Evolutionary conservation across 2,888 invertebrate genomes (phyloP).

Genomic region (Spisula solida): DNA sequence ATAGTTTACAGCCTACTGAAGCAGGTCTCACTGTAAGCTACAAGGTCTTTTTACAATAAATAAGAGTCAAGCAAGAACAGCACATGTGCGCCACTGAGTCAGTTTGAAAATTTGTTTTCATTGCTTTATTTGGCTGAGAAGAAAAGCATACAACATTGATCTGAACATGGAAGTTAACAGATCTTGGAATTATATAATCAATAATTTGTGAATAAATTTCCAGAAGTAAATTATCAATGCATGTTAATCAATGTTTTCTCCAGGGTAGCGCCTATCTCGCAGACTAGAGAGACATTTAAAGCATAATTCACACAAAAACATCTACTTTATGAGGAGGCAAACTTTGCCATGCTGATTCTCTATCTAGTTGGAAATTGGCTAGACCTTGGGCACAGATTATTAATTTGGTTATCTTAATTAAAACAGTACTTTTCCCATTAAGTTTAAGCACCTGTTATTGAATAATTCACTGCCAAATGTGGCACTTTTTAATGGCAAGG

Average conservation of each 20-base stretch:
- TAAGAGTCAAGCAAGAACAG: not conserved
- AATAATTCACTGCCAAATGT: not conserved
- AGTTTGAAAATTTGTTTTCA: not conserved
- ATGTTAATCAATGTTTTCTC: slow-evolving; percentile 45
- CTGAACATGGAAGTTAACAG: slow-evolving; percentile 21
- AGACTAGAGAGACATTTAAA: slow-evolving; percentile 22
- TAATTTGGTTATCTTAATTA: slow-evolving; percentile 5
- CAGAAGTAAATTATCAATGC: slow-evolving; percentile 46
- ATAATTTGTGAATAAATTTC: slow-evolving; percentile 53
- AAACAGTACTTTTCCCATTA: not conserved
- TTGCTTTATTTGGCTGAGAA: slow-evolving; percentile 34
- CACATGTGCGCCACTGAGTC: slow-evolving; percentile 20
- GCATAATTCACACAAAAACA: not conserved
- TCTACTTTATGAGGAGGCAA: not conserved
- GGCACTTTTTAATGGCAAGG: no score
- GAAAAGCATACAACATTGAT: slow-evolving; percentile 39
- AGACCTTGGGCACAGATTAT: not conserved
- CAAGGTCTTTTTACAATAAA: not conserved
- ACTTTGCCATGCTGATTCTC: not conserved
- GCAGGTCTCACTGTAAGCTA: no score
- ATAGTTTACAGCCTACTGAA: no score
- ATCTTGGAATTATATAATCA: slow-evolving; percentile 41
- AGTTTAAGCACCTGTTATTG: not conserved
- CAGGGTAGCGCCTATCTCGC: slow-evolving; percentile 9
- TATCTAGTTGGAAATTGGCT: slow-evolving; percentile 10